Percentiles rank a stretch among this genome's conserved stretches.
phyloP scores from a whole-genome alignment of 2,888 invertebrate species.

The Andrena dorsata region DNA sequence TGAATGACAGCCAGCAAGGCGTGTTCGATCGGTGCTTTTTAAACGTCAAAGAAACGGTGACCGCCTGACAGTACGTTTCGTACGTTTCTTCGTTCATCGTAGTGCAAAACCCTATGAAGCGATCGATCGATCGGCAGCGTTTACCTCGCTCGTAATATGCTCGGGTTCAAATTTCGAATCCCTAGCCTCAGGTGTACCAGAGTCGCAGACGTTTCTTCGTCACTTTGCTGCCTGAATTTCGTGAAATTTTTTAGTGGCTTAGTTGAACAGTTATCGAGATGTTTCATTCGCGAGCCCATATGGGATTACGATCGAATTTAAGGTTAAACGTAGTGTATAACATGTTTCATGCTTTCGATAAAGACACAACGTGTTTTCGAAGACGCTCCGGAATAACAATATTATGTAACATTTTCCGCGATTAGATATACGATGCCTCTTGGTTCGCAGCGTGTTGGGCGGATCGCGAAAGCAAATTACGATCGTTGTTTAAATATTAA shows the following conservation, averaged over 20 bases:
- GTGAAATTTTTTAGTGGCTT: neutral
- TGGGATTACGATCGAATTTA: conserved; percentile 15
- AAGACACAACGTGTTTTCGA: neutral
- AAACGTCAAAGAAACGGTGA: conserved; percentile 28
- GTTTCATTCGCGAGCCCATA: conserved; percentile 12
- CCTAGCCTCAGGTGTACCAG: neutral
- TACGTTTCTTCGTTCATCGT: neutral
- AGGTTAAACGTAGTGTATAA: conserved; percentile 40
- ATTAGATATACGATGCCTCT: neutral
- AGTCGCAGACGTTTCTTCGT: conserved; percentile 24
- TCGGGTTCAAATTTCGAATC: conserved; percentile 15
- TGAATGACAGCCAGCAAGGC: conserved; percentile 59
- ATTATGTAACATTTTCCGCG: conserved; percentile 25
- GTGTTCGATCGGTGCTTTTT: conserved; percentile 49
- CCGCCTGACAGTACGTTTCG: neutral
- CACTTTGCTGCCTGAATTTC: neutral
- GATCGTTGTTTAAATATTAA: conserved; percentile 1
- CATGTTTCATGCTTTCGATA: neutral
- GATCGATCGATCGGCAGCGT: conserved; percentile 23
- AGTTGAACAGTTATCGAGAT: neutral
- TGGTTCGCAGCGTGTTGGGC: neutral
- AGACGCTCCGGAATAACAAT: neutral
- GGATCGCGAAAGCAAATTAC: neutral
- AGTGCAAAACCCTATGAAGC: neutral
- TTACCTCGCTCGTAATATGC: conserved; percentile 16